These are phyloP conservation scores for Enteromius trimaculatus DNA, from an alignment of 2,797 vertebrate genomes.

Conservation along the genomic window DNA sequence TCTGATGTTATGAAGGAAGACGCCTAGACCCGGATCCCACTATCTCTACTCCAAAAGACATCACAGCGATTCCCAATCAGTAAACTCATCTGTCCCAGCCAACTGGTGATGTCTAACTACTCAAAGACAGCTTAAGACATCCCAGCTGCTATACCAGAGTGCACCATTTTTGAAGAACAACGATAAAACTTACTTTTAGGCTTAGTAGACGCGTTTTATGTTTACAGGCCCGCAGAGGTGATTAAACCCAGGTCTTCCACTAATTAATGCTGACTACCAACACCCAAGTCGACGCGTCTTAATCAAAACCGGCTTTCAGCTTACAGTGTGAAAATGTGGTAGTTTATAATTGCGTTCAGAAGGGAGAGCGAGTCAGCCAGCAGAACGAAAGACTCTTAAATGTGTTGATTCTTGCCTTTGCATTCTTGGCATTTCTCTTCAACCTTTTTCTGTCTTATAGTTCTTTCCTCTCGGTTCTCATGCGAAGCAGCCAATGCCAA, in stretches of 20 bases:
- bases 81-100: constrained; percentile 27
- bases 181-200: constrained; percentile 1
- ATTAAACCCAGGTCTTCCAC: constrained; percentile 44
- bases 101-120: constrained; percentile 14
- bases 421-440: constrained; percentile 83
- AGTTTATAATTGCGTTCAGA: constrained; percentile 46
- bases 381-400: constrained; percentile 65
- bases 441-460: constrained; percentile 72
- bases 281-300: constrained; percentile 29
- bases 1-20: constrained; percentile 20
- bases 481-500: constrained; percentile 79
- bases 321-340: constrained; percentile 35
- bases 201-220: constrained; percentile 15
- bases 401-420: constrained; percentile 81
- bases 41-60: constrained; percentile 14
- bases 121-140: constrained; percentile 19
- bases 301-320: constrained; percentile 47
- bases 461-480: constrained; percentile 69
- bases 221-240: constrained; percentile 38
- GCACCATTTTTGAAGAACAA: not conserved
- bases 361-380: constrained; percentile 26
- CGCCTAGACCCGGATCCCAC: constrained; percentile 7
- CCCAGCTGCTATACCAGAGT: not conserved
- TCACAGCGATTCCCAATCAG: constrained; percentile 1
- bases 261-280: constrained; percentile 45